A percentile compares a stretch with the other conserved stretches of the same genome.
Conservation (phyloP, 2,113 vertebrate genomes). For the Pachypanchax playfairii region DNA sequence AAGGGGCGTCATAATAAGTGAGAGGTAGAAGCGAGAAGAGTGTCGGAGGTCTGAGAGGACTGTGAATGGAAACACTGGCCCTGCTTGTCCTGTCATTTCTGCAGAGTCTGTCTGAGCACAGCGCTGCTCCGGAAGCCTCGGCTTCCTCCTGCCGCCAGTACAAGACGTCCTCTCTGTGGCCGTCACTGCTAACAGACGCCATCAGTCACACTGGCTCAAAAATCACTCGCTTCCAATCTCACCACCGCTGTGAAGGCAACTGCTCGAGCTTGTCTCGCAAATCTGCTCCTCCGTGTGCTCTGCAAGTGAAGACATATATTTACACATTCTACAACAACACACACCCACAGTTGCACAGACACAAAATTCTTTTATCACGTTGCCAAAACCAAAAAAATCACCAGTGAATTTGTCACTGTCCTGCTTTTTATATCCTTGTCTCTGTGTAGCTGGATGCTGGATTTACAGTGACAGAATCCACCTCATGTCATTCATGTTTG, state of each 20-base stretch:
- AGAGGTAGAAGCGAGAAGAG: conserved; percentile 44
- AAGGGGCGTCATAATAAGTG: conserved; percentile 62
- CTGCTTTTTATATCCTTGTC: conserved; percentile 59
- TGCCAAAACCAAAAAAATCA: conserved; percentile 48
- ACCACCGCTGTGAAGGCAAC: conserved; percentile 76
- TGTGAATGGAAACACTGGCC: conserved; percentile 64
- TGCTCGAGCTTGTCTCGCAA: conserved; percentile 74
- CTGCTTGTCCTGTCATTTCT: conserved; percentile 59
- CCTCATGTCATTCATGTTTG: conserved; percentile 59
- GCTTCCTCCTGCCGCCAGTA: conserved; percentile 41
- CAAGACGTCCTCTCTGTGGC: conserved; percentile 65
- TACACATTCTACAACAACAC: conserved; percentile 56
- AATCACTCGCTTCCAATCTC: conserved; percentile 70
- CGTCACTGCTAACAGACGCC: conserved; percentile 67
- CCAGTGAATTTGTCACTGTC: conserved; percentile 48
- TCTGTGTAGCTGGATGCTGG: conserved; percentile 47
- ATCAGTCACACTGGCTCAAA: conserved; percentile 74
- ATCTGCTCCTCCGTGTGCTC: conserved; percentile 74
- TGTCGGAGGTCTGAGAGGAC: conserved; percentile 49
- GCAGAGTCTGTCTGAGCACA: conserved; percentile 40
- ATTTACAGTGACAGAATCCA: conserved; percentile 55
- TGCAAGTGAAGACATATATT: conserved; percentile 65
- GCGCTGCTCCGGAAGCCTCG: conserved; percentile 46
- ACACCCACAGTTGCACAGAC: conserved; percentile 26
- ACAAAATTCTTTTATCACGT: conserved; percentile 34